Base-by-base conservation (phyloP, 2,888 invertebrate species). In the Aquatica leii region DNA sequence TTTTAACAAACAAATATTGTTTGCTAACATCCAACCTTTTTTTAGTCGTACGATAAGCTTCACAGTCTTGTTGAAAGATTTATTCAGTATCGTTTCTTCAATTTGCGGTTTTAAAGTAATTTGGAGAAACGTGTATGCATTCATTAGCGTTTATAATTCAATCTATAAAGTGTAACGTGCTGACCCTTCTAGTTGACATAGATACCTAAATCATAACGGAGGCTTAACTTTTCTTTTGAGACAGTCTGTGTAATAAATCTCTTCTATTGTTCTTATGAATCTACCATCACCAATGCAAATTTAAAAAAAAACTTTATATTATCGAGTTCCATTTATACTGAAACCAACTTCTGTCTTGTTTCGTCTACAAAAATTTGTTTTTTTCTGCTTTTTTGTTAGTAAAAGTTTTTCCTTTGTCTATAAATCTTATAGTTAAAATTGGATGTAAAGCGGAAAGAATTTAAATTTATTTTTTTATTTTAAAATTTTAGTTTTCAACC, bases 1-100 rank as follows among this genome's bases (percentile, higher is more conserved):
- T n/a, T n/a, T n/a, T n/a, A n/a, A n/a, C n/a, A n/a, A n/a, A n/a
- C n/a, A n/a, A n/a, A n/a, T n/a, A n/a, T n/a, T n/a, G n/a, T 6
- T 48, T 18, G 17, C 48, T 21, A 11, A 24, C 24, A 48, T 48
- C 48, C 17, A 48, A 48, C 9, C 48, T 15, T 24, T 48, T 48
- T 48, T 48, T 48, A 48, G 20, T 11, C 17, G 48, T 48, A 41
- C 14, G 41, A 20, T 9, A 48, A 48, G 48, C 24, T 1, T 18
- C 20, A 48, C 48, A 11, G 18, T 48, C 48, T 48, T 48, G 48
- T 48, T 48, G 3, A 20, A 48, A 48, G 12, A 48, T 20, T 18
- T 2, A 48, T 5, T 48, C 48, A 17, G 9, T 24, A 48, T 9
- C 18, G 18, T 48, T 48, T 24, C 2, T 18, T 4, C 18, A 20